Evolutionary conservation across 2,113 vertebrate genomes (phyloP).

Genomic region (Arenaria interpres): DNA sequence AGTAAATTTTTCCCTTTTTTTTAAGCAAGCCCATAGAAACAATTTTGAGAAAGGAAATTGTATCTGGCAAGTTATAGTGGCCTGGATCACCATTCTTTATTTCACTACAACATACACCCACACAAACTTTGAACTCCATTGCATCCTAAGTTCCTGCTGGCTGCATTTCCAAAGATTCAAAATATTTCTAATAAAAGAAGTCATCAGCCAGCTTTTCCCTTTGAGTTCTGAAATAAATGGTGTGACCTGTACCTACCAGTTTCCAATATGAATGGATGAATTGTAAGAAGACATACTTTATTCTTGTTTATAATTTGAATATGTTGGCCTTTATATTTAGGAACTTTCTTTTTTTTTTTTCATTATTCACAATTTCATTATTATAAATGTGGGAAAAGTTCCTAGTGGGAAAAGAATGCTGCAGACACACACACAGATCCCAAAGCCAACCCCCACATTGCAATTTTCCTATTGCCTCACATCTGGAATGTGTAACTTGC

Average conservation of each 20-base stretch:
- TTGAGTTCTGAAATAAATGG: constrained; percentile 24
- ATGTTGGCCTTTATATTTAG: not conserved
- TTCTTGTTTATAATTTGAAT: constrained; percentile 41
- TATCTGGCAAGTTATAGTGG: constrained; percentile 48
- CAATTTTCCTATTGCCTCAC: constrained; percentile 53
- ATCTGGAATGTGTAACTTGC: constrained; percentile 61
- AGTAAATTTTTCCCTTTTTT: constrained; percentile 22
- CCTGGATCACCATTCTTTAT: constrained; percentile 23
- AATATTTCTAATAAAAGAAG: constrained; percentile 57
- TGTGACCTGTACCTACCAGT: not conserved
- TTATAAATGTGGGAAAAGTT: constrained; percentile 63
- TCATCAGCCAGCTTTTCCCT: not conserved
- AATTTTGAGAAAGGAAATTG: constrained; percentile 47
- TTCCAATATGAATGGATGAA: constrained; percentile 38
- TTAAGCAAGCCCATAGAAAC: constrained; percentile 10
- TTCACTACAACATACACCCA: constrained; percentile 42
- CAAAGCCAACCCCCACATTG: constrained; percentile 1
- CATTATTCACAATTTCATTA: constrained; percentile 24
- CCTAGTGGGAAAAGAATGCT: constrained; percentile 45
- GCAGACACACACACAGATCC: not conserved
- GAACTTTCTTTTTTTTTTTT: not conserved
- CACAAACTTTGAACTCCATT: constrained; percentile 41
- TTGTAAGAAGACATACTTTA: not conserved
- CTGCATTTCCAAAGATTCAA: constrained; percentile 18
- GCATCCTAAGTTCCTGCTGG: constrained; percentile 34